phyloP scores from a whole-genome alignment of 2,113 vertebrate species.

The Scolopax mira region DNA sequence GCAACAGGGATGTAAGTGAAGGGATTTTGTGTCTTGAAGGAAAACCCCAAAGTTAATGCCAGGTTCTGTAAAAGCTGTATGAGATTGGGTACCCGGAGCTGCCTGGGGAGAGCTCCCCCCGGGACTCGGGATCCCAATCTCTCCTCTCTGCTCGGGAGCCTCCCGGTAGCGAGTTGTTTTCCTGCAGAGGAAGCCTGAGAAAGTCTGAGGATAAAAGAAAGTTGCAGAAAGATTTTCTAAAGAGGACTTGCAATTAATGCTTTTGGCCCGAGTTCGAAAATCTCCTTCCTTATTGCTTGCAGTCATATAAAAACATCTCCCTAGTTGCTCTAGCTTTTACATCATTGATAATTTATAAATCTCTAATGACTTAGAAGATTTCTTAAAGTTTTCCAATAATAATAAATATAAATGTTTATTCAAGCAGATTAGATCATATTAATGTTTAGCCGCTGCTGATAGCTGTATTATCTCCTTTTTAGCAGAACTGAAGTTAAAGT shows the following conservation, averaged over 20 bases:
- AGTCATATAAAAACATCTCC: not conserved
- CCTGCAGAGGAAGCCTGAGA: not conserved
- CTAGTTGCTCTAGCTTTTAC: not conserved
- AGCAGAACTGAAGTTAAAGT: not conserved
- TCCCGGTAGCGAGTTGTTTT: not conserved
- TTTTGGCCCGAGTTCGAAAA: slow-evolving; percentile 11
- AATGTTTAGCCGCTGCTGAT: not conserved
- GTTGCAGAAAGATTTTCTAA: not conserved
- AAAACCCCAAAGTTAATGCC: not conserved
- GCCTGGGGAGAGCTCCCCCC: not conserved
- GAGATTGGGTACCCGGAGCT: not conserved
- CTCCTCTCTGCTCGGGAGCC: not conserved
- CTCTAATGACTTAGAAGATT: not conserved
- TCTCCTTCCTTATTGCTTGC: not conserved
- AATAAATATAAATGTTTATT: slow-evolving; percentile 25
- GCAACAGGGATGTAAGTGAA: not conserved
- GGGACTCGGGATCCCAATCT: not conserved
- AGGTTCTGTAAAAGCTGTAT: not conserved
- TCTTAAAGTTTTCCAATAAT: not conserved
- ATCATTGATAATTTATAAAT: slow-evolving; percentile 15
- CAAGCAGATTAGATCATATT: slow-evolving; percentile 1
- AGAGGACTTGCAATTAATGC: not conserved
- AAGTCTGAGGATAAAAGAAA: not conserved
- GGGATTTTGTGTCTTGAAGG: slow-evolving; percentile 4
- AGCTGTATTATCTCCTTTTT: not conserved